Percentiles rank a stretch among this genome's conserved stretches.
Conservation (phyloP, 2,797 vertebrate genomes). For the Gymnoscopelus microlampas region DNA sequence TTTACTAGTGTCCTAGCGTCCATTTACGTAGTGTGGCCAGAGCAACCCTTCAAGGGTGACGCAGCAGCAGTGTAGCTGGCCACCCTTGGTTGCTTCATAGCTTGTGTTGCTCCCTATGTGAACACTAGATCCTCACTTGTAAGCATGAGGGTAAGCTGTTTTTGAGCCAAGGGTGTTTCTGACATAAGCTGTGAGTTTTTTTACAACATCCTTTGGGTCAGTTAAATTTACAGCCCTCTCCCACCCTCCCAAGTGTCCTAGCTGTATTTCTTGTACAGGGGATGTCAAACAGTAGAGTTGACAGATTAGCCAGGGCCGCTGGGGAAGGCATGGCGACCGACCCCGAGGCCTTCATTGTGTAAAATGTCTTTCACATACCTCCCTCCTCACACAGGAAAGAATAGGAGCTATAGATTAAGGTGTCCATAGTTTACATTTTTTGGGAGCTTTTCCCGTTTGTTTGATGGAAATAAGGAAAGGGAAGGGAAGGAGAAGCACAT, state of each 20-base stretch:
- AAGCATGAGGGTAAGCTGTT: too few species aligned
- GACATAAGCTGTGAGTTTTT: too few species aligned
- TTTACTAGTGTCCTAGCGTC: too few species aligned
- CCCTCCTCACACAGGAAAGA: constrained; percentile 52
- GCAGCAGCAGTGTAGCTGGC: too few species aligned
- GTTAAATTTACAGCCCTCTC: neutral
- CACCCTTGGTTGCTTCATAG: too few species aligned
- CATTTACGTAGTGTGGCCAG: too few species aligned
- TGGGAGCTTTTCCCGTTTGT: constrained; percentile 32
- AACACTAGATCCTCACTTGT: too few species aligned
- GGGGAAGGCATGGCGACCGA: constrained; percentile 17
- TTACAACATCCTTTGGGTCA: neutral
- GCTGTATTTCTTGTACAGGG: neutral
- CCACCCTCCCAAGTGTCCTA: neutral
- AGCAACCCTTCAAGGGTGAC: too few species aligned
- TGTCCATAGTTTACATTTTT: constrained; percentile 30
- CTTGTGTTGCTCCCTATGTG: too few species aligned
- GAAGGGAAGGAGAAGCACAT: constrained; percentile 32
- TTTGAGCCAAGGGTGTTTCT: too few species aligned
- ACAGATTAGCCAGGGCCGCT: constrained; percentile 16
- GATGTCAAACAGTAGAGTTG: neutral
- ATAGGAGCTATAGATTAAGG: constrained; percentile 34
- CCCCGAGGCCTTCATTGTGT: constrained; percentile 37
- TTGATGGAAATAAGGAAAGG: constrained; percentile 1
- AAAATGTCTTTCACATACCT: constrained; percentile 23